Percentiles rank a stretch among this genome's conserved stretches.
These are phyloP conservation scores for Ecliptopera silaceata DNA, from an alignment of 2,888 invertebrate species.

Conservation along the genomic window DNA sequence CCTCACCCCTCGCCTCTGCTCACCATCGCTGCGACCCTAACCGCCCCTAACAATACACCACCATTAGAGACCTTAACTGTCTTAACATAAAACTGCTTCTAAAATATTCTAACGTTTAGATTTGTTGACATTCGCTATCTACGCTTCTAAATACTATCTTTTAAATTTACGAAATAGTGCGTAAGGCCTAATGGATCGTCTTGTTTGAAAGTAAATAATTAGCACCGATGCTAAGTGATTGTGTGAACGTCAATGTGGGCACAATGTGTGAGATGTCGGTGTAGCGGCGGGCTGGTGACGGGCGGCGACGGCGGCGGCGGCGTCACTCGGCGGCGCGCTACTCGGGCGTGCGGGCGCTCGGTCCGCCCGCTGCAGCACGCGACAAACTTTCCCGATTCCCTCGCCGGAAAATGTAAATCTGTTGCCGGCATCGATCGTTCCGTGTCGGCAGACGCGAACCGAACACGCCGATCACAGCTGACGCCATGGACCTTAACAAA, in stretches of 20 bases:
- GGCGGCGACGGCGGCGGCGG: slow-evolving; percentile 61
- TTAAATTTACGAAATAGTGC: slow-evolving; percentile 37
- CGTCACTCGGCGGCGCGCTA: slow-evolving; percentile 80
- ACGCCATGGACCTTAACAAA: slow-evolving; percentile 76
- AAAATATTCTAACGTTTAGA: slow-evolving; percentile 3
- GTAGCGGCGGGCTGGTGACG: slow-evolving; percentile 37
- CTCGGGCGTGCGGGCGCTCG: slow-evolving; percentile 80
- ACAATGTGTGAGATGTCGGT: slow-evolving; percentile 40
- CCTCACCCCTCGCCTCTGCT: slow-evolving; percentile 68
- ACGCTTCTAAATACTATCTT: slow-evolving; percentile 44
- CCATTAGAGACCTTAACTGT: slow-evolving; percentile 74
- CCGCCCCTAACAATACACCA: slow-evolving; percentile 74
- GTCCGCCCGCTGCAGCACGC: slow-evolving; percentile 72
- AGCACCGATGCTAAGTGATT: slow-evolving; percentile 55
- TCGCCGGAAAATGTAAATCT: slow-evolving; percentile 80
- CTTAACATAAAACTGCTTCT: slow-evolving; percentile 62
- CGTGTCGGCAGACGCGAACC: slow-evolving; percentile 64
- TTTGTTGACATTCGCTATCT: slow-evolving; percentile 50
- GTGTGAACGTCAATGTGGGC: slow-evolving; percentile 54
- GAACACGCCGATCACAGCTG: slow-evolving; percentile 76
- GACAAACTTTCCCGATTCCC: slow-evolving; percentile 82
- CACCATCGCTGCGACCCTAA: slow-evolving; percentile 72
- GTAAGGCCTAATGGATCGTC: not conserved
- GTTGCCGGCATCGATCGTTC: slow-evolving; percentile 79
- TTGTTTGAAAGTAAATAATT: slow-evolving; percentile 28